phyloP scores from a whole-genome alignment of 2,797 vertebrate species.

The Eulemur rubriventer region DNA sequence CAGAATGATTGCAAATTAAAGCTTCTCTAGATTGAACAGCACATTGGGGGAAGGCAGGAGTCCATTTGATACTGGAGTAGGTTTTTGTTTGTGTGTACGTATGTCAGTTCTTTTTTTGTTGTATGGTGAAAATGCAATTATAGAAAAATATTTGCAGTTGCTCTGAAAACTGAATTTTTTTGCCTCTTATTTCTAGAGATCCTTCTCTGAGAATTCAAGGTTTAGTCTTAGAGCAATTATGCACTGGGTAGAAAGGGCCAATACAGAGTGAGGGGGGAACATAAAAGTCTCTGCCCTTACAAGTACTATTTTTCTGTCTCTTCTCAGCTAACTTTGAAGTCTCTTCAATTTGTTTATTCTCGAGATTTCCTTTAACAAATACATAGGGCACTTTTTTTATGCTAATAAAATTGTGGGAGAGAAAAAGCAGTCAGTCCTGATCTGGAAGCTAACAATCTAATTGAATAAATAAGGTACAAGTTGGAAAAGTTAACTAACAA shows the following conservation, averaged over 20 bases:
- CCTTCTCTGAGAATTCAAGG: conserved; percentile 4
- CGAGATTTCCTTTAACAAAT: background rate
- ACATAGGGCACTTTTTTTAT: background rate
- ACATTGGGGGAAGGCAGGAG: background rate
- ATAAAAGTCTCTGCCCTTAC: background rate
- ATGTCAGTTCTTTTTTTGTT: background rate
- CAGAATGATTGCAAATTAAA: conserved; percentile 6
- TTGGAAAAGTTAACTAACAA: background rate
- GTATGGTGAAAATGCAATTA: background rate
- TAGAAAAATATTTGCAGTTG: background rate
- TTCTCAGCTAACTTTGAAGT: background rate
- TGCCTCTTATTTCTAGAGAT: background rate
- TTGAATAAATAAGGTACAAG: background rate
- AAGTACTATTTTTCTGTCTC: background rate
- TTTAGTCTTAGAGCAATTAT: background rate
- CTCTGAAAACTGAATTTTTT: background rate
- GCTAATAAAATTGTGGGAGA: background rate
- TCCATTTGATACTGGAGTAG: background rate
- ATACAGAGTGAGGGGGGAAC: background rate
- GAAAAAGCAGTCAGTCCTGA: background rate
- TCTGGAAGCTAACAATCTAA: background rate
- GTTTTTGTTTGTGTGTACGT: background rate
- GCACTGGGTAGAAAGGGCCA: background rate
- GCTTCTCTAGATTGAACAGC: background rate
- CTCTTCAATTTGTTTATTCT: background rate